Conservation (phyloP, 2,888 invertebrate genomes). For the Cheilosia pagana region DNA sequence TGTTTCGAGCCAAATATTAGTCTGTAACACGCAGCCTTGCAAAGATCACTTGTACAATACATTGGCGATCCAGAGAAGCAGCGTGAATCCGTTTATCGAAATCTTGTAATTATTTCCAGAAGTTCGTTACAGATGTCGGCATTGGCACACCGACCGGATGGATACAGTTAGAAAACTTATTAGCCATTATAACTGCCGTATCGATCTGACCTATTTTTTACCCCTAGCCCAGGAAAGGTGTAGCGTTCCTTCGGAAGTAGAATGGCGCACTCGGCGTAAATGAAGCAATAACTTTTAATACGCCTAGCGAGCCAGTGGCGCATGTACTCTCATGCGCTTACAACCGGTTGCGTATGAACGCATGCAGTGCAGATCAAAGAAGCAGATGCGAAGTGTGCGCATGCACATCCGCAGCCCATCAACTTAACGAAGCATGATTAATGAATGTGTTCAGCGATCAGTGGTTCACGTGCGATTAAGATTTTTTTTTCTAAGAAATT, state of each 20-base stretch:
- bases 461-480: constrained; percentile 6
- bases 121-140: constrained; percentile 6
- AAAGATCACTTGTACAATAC: neutral
- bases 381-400: constrained; percentile 51
- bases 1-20: constrained; percentile 27
- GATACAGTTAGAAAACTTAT: constrained; percentile 38
- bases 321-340: constrained; percentile 1
- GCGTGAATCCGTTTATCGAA: constrained; percentile 18
- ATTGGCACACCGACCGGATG: constrained; percentile 11
- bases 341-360: constrained; percentile 14
- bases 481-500: constrained; percentile 10
- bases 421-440: constrained; percentile 66
- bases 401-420: constrained; percentile 66
- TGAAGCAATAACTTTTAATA: constrained; percentile 54
- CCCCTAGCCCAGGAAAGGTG: neutral
- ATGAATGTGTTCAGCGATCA: constrained; percentile 46
- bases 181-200: constrained; percentile 11
- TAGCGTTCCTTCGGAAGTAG: neutral
- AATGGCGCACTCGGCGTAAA: neutral
- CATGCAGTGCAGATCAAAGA: constrained; percentile 61
- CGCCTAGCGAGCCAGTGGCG: constrained; percentile 4
- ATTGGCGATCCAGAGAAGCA: constrained; percentile 14
- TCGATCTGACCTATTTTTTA: constrained; percentile 54
- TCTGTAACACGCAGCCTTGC: constrained; percentile 22
- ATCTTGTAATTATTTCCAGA: constrained; percentile 24